Percentiles rank a stretch among this genome's conserved stretches.
These are phyloP conservation scores for Nipponia nippon DNA, from an alignment of 2,113 vertebrate genomes.

Conservation along the genomic window DNA sequence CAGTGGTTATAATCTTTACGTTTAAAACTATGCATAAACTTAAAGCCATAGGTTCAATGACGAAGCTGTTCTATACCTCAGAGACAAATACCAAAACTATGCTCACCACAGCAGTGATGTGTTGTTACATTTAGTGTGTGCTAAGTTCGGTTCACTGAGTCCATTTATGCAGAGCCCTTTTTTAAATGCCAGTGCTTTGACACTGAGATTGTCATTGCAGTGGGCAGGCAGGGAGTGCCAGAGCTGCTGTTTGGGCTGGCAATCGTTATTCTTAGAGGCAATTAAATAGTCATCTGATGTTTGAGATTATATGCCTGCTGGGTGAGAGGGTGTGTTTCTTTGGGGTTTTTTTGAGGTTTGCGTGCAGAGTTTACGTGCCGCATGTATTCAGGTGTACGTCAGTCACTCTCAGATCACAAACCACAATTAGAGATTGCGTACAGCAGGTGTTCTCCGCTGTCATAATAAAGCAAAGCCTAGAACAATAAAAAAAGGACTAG, in stretches of 20 bases:
- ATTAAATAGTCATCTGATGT: not conserved
- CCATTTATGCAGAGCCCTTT: not conserved
- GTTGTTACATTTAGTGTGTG: not conserved
- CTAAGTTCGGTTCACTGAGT: no score
- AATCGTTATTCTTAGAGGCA: not conserved
- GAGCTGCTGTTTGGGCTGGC: not conserved
- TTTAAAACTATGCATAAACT: not conserved
- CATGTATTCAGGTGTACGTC: not conserved
- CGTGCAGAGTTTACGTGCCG: not conserved
- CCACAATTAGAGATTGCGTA: not conserved
- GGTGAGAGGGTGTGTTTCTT: not conserved
- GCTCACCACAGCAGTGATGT: not conserved
- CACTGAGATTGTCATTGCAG: not conserved
- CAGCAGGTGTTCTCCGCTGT: not conserved
- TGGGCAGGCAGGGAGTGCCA: not conserved
- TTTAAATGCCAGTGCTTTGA: not conserved
- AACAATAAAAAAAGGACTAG: not conserved
- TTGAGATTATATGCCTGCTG: not conserved
- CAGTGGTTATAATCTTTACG: not conserved
- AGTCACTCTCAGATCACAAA: not conserved
- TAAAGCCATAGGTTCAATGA: fast-evolving
- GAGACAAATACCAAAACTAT: not conserved
- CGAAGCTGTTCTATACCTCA: not conserved
- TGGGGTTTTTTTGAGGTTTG: not conserved
- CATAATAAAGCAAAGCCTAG: not conserved